Evolutionary conservation across 2,888 invertebrate genomes (phyloP).

Genomic region (Eilema griseolum): DNA sequence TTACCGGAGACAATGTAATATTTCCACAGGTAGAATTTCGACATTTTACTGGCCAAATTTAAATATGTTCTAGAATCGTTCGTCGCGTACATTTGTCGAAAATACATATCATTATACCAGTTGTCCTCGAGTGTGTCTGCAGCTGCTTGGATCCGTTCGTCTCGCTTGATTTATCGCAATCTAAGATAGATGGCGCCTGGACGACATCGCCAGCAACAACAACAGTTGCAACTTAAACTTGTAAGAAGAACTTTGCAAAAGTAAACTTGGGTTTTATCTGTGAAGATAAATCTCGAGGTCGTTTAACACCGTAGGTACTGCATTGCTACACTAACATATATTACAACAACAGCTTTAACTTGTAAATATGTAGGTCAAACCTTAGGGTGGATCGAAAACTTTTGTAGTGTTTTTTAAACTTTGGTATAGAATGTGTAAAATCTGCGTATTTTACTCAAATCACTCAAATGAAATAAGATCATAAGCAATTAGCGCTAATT

Average conservation of each 20-base stretch:
- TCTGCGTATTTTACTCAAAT: neutral
- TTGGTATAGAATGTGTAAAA: neutral
- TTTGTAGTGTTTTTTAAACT: neutral
- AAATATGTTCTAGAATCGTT: neutral
- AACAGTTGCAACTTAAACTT: too few species aligned
- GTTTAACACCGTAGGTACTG: constrained; percentile 52
- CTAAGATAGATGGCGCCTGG: constrained; percentile 60
- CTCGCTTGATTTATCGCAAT: constrained; percentile 72
- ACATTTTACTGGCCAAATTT: constrained; percentile 58
- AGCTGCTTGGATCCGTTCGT: constrained; percentile 28
- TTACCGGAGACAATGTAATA: constrained; percentile 65
- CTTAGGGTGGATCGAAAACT: neutral
- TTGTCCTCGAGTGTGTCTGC: constrained; percentile 37
- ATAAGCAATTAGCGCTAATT: too few species aligned
- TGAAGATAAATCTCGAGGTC: constrained; percentile 58
- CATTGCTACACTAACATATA: constrained; percentile 14
- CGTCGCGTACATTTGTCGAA: neutral
- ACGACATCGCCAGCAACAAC: constrained; percentile 37
- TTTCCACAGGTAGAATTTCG: constrained; percentile 60
- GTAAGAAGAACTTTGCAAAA: constrained; percentile 57
- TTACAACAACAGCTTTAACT: constrained; percentile 29
- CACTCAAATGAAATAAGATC: too few species aligned
- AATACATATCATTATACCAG: constrained; percentile 42
- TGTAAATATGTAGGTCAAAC: constrained; percentile 16
- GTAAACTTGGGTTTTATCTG: constrained; percentile 59